A percentile compares a stretch with the other conserved stretches of the same genome.
phyloP scores from a whole-genome alignment of 2,888 invertebrate genomes.

The Bedellia somnulentella region DNA sequence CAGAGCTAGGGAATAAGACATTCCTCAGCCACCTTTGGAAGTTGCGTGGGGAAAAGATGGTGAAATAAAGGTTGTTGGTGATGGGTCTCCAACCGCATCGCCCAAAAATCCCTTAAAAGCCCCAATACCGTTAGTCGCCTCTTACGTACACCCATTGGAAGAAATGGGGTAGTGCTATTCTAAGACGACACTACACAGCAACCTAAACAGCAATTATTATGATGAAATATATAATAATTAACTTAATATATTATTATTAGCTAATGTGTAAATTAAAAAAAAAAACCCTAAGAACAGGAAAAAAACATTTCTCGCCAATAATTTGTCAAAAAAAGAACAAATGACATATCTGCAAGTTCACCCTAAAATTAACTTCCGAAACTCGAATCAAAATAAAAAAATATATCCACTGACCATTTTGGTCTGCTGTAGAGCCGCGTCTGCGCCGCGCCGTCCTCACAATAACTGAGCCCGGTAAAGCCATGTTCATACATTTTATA shows the following conservation, averaged over 20 bases:
- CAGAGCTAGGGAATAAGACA: no score
- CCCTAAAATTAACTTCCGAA: background rate
- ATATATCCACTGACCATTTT: conserved; percentile 42
- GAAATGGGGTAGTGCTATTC: no score
- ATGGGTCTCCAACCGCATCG: no score
- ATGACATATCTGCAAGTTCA: background rate
- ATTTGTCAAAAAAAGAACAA: background rate
- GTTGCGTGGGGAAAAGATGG: no score
- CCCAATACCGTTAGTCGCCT: no score
- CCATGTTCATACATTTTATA: conserved; percentile 49
- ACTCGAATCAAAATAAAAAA: conserved; percentile 21
- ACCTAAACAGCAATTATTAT: background rate
- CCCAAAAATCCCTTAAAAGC: no score
- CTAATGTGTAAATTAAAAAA: background rate
- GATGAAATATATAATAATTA: background rate
- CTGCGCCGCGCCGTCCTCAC: conserved; percentile 18
- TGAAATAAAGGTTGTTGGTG: no score
- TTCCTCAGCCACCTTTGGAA: no score
- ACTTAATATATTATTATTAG: background rate
- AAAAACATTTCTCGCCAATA: conserved; percentile 10
- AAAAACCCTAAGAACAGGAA: conserved; percentile 7
- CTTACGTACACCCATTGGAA: no score
- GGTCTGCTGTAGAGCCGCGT: background rate
- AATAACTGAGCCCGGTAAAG: conserved; percentile 35
- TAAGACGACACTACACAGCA: no score